These are phyloP conservation scores for Oreamnos americanus DNA, from an alignment of 2,113 vertebrate genomes.

Conservation along the genomic window DNA sequence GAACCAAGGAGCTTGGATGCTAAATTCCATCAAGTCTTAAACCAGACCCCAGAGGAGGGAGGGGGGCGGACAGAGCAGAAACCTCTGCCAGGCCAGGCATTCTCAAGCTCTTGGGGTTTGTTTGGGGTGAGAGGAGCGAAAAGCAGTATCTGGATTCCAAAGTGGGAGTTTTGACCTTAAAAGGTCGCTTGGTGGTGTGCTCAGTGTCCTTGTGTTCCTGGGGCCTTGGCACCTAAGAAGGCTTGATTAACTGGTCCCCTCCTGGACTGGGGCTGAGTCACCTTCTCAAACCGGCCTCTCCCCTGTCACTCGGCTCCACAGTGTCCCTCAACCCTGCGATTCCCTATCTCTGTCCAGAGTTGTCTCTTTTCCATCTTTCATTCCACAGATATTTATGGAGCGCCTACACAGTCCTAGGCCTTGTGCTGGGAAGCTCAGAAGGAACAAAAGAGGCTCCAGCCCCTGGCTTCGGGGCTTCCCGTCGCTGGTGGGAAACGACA, in stretches of 20 bases:
- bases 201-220: background rate
- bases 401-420: background rate
- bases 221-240: background rate
- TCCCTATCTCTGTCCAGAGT: background rate
- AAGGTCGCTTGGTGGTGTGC: background rate
- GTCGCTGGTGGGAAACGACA: accelerated
- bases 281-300: background rate
- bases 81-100: background rate
- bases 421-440: background rate
- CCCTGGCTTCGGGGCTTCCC: background rate
- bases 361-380: background rate
- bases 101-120: background rate
- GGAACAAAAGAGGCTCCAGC: background rate
- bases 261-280: background rate
- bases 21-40: background rate
- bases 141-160: accelerated
- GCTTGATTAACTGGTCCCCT: background rate
- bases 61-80: accelerated
- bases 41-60: background rate
- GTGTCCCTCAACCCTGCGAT: background rate
- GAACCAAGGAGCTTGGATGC: background rate
- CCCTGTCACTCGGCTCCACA: background rate
- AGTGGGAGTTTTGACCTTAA: background rate
- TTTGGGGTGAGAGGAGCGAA: background rate
- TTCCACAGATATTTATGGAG: background rate